A percentile compares a stretch with the other conserved stretches of the same genome.
Conservation (phyloP, 2,888 invertebrate species). For the Dysmachus trigonus region DNA sequence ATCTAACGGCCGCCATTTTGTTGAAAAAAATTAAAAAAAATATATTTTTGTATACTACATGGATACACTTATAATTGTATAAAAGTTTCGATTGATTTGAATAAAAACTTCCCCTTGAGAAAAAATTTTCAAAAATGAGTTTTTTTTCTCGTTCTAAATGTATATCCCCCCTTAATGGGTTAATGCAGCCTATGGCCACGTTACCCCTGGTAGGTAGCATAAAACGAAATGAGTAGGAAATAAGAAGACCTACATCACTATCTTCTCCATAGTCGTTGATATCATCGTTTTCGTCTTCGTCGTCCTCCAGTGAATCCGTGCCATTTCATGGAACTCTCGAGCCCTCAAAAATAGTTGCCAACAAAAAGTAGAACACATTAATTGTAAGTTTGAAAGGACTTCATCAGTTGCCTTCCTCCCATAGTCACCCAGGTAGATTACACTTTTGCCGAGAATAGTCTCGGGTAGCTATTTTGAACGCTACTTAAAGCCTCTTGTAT, state of each 20-base stretch:
- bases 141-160: too few species aligned
- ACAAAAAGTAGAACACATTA: slow-evolving; percentile 22
- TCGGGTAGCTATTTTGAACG: slow-evolving; percentile 35
- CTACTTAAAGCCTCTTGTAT: slow-evolving; percentile 38
- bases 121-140: too few species aligned
- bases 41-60: too few species aligned
- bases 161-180: too few species aligned
- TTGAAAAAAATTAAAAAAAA: too few species aligned
- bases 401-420: slow-evolving; percentile 35
- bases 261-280: not conserved
- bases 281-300: not conserved
- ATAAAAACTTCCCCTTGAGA: too few species aligned
- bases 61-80: too few species aligned
- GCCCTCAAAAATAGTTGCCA: not conserved
- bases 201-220: not conserved
- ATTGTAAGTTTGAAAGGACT: slow-evolving; percentile 35
- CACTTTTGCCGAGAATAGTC: slow-evolving; percentile 43
- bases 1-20: too few species aligned
- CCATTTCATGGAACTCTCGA: not conserved
- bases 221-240: not conserved
- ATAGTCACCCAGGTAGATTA: slow-evolving; percentile 30
- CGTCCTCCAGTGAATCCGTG: not conserved
- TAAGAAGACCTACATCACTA: not conserved
- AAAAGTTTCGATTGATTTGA: too few species aligned
- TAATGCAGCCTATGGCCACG: not conserved